Evolutionary conservation across 2,797 vertebrate genomes (phyloP).

Genomic region (Peromyscus melanophrys): DNA sequence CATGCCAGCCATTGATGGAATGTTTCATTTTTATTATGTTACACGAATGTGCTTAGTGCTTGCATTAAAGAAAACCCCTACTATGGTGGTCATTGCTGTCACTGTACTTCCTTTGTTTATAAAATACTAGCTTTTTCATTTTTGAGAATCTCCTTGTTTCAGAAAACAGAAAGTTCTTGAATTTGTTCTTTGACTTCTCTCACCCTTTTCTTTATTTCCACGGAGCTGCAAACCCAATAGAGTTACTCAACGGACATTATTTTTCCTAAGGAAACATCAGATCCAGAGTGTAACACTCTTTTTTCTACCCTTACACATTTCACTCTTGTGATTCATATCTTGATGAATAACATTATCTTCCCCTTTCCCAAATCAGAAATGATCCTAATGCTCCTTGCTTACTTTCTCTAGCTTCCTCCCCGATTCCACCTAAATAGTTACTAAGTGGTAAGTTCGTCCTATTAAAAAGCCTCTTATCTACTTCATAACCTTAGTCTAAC

Average conservation of each 20-base stretch:
- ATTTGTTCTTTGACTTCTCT: neutral
- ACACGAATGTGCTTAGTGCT: neutral
- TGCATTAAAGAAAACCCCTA: neutral
- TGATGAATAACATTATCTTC: neutral
- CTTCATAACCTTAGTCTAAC: neutral
- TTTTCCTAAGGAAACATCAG: neutral
- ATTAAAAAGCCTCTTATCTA: neutral
- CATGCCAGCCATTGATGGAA: conserved; percentile 4
- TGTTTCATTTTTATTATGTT: conserved; percentile 64
- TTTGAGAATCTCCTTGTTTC: conserved; percentile 17
- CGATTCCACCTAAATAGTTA: neutral
- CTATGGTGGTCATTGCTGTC: neutral
- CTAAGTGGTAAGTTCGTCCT: neutral
- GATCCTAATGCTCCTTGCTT: rapidly evolving
- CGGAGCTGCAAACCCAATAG: neutral
- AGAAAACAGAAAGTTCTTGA: conserved; percentile 33
- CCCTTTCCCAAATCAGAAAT: neutral
- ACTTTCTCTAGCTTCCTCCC: neutral
- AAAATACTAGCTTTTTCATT: neutral
- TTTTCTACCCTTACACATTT: neutral
- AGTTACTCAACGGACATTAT: neutral
- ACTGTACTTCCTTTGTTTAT: neutral
- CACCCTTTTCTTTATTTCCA: neutral
- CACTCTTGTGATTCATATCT: neutral
- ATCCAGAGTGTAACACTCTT: neutral